These are phyloP conservation scores for Parnassius smintheus DNA, from an alignment of 2,888 invertebrate genomes.

Conservation along the genomic window DNA sequence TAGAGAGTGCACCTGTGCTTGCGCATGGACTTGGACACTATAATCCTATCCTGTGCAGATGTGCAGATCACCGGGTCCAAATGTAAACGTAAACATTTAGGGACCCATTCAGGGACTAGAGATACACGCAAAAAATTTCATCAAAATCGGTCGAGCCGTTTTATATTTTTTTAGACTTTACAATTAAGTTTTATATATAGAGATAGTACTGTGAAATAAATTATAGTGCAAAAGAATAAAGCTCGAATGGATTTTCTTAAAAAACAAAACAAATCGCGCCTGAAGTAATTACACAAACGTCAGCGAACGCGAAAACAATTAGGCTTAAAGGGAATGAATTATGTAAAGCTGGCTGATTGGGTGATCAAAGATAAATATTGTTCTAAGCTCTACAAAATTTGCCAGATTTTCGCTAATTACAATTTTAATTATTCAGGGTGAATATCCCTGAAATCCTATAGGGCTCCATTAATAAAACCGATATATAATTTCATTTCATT, in stretches of 20 bases:
- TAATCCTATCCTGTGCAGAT: no score
- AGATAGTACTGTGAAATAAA: constrained; percentile 1
- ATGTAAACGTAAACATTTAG: no score
- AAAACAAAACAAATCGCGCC: constrained; percentile 9
- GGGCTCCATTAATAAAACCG: not conserved
- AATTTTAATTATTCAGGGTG: constrained; percentile 57
- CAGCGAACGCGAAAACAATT: constrained; percentile 37
- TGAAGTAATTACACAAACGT: constrained; percentile 26
- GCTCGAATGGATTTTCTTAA: constrained; percentile 21
- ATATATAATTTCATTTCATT: not conserved
- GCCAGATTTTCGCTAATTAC: constrained; percentile 45
- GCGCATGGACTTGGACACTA: no score
- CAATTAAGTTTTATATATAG: no score
- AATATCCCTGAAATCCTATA: constrained; percentile 12
- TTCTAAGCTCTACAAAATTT: constrained; percentile 30
- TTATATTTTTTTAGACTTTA: no score
- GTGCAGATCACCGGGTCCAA: no score
- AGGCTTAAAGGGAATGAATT: constrained; percentile 38
- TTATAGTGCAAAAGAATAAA: constrained; percentile 28
- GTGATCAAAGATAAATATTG: constrained; percentile 40
- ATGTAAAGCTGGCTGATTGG: constrained; percentile 32
- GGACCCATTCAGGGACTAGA: no score
- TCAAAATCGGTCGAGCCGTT: no score
- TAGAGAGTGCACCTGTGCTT: no score
- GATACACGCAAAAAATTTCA: no score